Evolutionary conservation across 2,113 vertebrate genomes (phyloP).

Genomic region (Tamias sibiricus): DNA sequence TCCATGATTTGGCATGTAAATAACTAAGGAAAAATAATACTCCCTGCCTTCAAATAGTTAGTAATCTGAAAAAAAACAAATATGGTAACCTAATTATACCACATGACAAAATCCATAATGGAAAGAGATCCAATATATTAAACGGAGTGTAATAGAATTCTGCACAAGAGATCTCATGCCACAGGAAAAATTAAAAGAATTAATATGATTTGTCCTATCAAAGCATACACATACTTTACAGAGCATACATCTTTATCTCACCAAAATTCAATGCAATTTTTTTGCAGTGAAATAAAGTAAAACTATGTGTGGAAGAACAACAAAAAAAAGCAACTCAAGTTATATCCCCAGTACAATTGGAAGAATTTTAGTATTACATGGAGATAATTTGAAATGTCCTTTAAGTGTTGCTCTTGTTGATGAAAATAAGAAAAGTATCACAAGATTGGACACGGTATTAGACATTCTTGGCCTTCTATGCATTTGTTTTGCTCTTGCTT

Average conservation of each 20-base stretch:
- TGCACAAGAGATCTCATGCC: not conserved
- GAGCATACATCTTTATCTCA: not conserved
- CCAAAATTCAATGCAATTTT: not conserved
- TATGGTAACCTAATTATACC: not conserved
- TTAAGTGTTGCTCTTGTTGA: not conserved
- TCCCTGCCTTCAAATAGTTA: not conserved
- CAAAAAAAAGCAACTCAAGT: rapidly evolving
- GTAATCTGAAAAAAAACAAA: not conserved
- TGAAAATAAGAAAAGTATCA: not conserved
- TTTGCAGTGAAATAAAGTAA: not conserved
- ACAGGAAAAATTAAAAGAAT: not conserved
- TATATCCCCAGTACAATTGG: not conserved
- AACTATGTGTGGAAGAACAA: not conserved
- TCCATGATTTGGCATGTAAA: not conserved
- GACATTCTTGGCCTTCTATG: not conserved
- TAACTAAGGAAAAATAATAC: not conserved
- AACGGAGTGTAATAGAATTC: not conserved
- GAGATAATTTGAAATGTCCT: not conserved
- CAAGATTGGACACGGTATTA: not conserved
- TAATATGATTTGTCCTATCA: not conserved
- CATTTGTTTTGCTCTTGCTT: not conserved
- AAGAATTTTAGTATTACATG: not conserved
- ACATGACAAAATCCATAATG: not conserved
- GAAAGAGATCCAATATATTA: not conserved
- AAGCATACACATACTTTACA: not conserved